Conservation (phyloP, 2,113 vertebrate species). For the Pampusana beccarii region DNA sequence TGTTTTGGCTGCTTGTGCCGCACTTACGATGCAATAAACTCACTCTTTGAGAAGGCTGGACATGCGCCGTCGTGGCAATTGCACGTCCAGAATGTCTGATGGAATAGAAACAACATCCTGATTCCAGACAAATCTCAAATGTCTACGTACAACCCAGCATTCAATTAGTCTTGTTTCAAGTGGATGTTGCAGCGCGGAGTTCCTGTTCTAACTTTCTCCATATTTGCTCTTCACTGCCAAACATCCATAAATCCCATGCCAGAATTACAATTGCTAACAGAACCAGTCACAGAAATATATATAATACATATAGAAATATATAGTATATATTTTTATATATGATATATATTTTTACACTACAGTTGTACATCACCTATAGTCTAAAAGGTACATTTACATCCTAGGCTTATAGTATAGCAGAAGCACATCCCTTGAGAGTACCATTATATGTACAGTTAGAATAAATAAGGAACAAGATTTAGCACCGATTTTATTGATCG, state of each 20-base stretch:
- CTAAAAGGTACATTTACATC: not conserved
- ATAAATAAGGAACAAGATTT: not conserved
- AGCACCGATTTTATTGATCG: not conserved
- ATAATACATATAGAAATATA: no score
- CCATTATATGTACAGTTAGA: not conserved
- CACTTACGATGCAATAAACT: not conserved
- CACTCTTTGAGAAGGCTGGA: not conserved
- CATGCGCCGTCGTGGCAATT: not conserved
- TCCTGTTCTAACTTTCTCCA: not conserved
- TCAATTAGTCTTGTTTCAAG: not conserved
- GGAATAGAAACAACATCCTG: not conserved
- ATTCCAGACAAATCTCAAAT: not conserved
- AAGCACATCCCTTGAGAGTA: not conserved
- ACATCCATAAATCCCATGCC: not conserved
- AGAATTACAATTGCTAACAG: not conserved
- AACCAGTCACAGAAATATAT: not conserved
- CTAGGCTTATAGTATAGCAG: not conserved
- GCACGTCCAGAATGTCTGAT: not conserved
- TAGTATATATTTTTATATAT: no score
- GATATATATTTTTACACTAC: not conserved
- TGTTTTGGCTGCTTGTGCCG: not conserved
- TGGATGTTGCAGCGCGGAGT: rapidly evolving
- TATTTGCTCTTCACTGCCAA: not conserved
- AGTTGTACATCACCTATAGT: not conserved
- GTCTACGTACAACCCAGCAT: not conserved